phyloP scores from a whole-genome alignment of 2,797 vertebrate species.

The Cephalopachus bancanus region DNA sequence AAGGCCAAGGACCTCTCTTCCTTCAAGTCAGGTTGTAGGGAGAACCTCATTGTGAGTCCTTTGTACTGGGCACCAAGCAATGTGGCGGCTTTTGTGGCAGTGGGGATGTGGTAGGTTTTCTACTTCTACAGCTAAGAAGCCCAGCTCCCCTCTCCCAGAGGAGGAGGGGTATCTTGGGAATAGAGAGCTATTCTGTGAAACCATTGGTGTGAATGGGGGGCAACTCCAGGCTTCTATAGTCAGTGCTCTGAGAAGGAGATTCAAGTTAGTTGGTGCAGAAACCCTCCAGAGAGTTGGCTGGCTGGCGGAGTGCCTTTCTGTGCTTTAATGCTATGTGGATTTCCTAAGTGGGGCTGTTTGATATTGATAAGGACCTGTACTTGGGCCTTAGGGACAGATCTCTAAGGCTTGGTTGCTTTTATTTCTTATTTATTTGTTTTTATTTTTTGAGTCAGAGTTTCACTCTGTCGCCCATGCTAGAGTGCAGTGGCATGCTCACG shows the following conservation, averaged over 20 bases:
- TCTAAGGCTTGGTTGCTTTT: neutral
- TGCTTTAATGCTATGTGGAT: neutral
- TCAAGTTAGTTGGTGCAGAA: conserved; percentile 38
- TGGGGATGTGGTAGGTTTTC: neutral
- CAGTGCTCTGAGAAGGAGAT: neutral
- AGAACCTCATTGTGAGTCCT: neutral
- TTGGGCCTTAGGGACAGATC: neutral
- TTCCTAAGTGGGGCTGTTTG: conserved; percentile 11
- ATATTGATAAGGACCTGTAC: neutral
- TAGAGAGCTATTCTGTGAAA: neutral
- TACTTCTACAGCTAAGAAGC: conserved; percentile 27
- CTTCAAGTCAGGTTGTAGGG: neutral
- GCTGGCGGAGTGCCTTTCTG: neutral
- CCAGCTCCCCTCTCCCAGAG: neutral
- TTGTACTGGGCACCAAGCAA: neutral
- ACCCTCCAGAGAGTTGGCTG: neutral
- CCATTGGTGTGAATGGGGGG: neutral
- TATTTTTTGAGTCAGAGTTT: too few relatives aligned
- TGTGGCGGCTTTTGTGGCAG: neutral
- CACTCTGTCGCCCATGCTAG: too few relatives aligned
- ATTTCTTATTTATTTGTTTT: neutral
- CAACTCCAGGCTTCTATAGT: neutral
- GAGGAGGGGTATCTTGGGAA: neutral
- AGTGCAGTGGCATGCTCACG: too few relatives aligned
- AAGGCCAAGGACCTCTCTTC: neutral